These are phyloP conservation scores for Leucopsar rothschildi DNA, from an alignment of 2,113 vertebrate species.

Conservation along the genomic window DNA sequence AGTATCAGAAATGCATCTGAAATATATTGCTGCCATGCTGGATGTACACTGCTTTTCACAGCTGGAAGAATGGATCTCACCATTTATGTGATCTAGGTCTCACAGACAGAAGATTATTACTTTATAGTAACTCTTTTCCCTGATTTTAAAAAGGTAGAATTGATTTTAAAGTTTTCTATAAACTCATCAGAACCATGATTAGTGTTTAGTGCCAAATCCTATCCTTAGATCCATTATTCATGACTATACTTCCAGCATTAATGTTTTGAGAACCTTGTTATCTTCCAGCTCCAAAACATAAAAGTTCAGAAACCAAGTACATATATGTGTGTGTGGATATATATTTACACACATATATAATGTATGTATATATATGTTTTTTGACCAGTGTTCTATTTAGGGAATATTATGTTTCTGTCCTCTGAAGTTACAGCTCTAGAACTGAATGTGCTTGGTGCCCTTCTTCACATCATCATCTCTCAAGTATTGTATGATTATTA, in stretches of 20 bases:
- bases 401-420: not conserved
- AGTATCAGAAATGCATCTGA: not conserved
- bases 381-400: not conserved
- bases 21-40: not conserved
- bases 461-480: not conserved
- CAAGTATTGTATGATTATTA: not conserved
- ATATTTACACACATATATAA: not conserved
- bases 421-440: not conserved
- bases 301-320: not conserved
- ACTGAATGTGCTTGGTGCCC: not conserved
- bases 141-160: not conserved
- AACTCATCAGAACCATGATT: not conserved
- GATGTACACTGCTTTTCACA: not conserved
- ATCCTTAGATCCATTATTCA: not conserved
- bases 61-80: not conserved
- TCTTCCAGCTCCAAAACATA: not conserved
- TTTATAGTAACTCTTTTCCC: not conserved
- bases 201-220: not conserved
- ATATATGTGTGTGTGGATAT: fast-evolving
- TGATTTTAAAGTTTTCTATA: not conserved
- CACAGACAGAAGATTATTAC: not conserved
- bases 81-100: not conserved
- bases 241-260: not conserved
- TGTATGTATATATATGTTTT: not conserved
- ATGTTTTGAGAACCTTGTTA: not conserved